A percentile compares a stretch with the other conserved stretches of the same genome.
These are phyloP conservation scores for Lepidochrysops patricia DNA, from an alignment of 2,888 invertebrate genomes.

Conservation along the genomic window DNA sequence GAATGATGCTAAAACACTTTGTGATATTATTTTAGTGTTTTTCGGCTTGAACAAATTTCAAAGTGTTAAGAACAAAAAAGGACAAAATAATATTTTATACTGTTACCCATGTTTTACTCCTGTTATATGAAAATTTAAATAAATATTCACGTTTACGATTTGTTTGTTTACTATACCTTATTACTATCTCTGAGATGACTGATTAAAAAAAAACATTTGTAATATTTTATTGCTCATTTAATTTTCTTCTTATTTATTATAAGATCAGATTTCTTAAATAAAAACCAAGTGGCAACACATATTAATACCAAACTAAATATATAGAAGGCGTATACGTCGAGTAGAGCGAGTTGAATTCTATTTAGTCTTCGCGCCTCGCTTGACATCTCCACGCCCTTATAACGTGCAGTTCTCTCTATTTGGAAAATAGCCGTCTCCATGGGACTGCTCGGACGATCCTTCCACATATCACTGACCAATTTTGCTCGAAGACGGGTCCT, in stretches of 20 bases:
- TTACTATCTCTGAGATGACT: no score
- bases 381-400: conserved; percentile 32
- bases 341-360: conserved; percentile 27
- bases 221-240: not conserved
- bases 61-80: not conserved
- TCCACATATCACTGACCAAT: conserved; percentile 33
- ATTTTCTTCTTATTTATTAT: not conserved
- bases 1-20: no score
- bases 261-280: not conserved
- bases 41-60: not conserved
- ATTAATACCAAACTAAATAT: not conserved
- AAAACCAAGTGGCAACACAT: conserved; percentile 3
- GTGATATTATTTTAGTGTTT: not conserved
- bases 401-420: conserved; percentile 36
- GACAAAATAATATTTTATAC: conserved; percentile 34
- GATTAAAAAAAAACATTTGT: no score
- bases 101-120: conserved; percentile 37
- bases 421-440: conserved; percentile 41
- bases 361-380: conserved; percentile 30
- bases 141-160: not conserved
- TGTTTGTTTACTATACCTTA: not conserved
- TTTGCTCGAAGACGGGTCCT: conserved; percentile 35
- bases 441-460: conserved; percentile 32
- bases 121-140: conserved; percentile 27
- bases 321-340: conserved; percentile 30